Conservation (phyloP, 2,888 invertebrate genomes). For the Cartodere bifasciata region DNA sequence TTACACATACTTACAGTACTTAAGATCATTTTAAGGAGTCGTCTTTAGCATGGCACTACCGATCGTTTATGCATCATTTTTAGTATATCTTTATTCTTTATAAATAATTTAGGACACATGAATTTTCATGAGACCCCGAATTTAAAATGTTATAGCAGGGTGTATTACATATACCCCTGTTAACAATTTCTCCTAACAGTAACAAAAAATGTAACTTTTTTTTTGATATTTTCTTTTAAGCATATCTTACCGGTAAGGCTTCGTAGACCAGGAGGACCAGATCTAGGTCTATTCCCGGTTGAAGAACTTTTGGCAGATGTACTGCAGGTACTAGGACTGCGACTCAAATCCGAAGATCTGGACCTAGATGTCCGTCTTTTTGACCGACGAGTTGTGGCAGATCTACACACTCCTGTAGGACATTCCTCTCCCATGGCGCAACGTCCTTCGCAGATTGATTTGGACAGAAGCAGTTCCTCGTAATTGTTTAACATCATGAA, state of each 20-base stretch:
- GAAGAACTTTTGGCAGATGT: conserved; percentile 18
- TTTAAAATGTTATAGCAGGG: too few relatives aligned
- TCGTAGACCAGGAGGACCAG: conserved; percentile 62
- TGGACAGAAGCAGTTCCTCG: conserved; percentile 63
- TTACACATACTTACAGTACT: too few relatives aligned
- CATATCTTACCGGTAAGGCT: conserved; percentile 21
- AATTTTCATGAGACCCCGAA: too few relatives aligned
- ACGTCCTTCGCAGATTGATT: conserved; percentile 77
- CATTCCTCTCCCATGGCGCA: conserved; percentile 74
- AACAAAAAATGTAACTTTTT: too few relatives aligned
- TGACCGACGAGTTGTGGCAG: conserved; percentile 16
- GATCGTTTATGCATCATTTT: too few relatives aligned
- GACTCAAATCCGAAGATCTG: conserved; percentile 25
- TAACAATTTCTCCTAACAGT: too few relatives aligned
- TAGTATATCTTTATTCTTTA: too few relatives aligned
- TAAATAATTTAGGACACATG: too few relatives aligned
- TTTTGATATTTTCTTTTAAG: conserved; percentile 1
- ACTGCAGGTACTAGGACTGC: conserved; percentile 31
- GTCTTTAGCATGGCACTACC: too few relatives aligned
- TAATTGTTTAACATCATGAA: conserved; percentile 69
- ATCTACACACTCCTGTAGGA: conserved; percentile 63
- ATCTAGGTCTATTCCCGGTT: conserved; percentile 50
- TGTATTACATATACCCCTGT: too few relatives aligned
- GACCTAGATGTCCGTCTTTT: conserved; percentile 9
- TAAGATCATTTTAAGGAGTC: too few relatives aligned